Evolutionary conservation across 2,797 vertebrate species (phyloP).

Genomic region (Enteromius thamalakanensis): DNA sequence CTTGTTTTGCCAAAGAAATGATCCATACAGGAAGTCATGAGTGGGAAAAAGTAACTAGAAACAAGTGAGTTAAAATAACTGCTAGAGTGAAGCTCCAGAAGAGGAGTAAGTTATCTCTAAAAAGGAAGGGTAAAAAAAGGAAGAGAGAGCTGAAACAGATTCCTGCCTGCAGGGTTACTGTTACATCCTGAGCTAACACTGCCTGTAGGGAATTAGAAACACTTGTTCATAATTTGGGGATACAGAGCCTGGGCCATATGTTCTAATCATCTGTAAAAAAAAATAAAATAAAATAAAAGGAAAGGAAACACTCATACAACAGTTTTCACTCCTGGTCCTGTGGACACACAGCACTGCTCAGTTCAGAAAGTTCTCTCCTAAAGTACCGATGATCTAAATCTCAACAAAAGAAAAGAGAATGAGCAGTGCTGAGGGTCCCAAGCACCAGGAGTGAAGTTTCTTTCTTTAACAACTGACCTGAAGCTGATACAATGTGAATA

Average conservation of each 20-base stretch:
- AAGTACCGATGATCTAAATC: not conserved
- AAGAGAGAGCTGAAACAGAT: not conserved
- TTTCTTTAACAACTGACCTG: no score
- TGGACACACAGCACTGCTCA: not conserved
- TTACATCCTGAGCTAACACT: conserved; percentile 21
- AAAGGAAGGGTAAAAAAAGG: not conserved
- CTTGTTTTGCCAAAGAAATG: conserved; percentile 38
- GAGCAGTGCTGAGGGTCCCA: not conserved
- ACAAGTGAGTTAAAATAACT: conserved; percentile 28
- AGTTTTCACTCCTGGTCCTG: not conserved
- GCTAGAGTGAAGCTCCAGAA: conserved; percentile 1
- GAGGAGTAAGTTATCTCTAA: not conserved
- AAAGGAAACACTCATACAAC: not conserved
- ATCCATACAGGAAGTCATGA: conserved; percentile 19
- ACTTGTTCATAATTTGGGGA: not conserved
- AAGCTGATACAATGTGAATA: no score
- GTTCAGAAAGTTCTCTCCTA: not conserved
- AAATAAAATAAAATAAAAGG: not conserved
- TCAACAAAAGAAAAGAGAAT: not conserved
- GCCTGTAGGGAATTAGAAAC: conserved; percentile 18
- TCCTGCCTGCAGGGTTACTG: conserved; percentile 12
- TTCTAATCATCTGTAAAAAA: not conserved
- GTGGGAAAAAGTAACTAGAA: conserved; percentile 1
- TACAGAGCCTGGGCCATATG: not conserved
- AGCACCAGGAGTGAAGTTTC: not conserved